These are phyloP conservation scores for Cydia strobilella DNA, from an alignment of 1,140 invertebrate genomes.

Conservation along the genomic window DNA sequence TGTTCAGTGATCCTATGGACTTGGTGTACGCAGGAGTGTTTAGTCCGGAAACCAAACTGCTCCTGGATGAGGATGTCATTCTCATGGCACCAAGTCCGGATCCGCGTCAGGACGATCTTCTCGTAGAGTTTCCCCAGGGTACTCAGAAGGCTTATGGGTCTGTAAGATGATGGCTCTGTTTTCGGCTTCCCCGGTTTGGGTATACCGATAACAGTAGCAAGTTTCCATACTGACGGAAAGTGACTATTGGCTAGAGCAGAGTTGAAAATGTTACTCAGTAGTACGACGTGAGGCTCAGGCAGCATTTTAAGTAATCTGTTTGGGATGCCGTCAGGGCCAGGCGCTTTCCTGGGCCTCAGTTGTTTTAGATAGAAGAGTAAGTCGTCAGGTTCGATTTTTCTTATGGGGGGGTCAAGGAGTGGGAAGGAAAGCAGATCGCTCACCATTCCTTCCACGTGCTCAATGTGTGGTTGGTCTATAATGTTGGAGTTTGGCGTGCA, in stretches of 20 bases:
- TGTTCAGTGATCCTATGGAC: slow-evolving; percentile 31
- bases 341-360: not conserved
- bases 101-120: slow-evolving; percentile 45
- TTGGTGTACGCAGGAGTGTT: slow-evolving; percentile 58
- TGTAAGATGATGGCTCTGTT: slow-evolving; percentile 38
- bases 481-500: not conserved
- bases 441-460: no score
- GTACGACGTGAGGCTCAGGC: slow-evolving; percentile 81
- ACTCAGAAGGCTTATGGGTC: slow-evolving; percentile 58
- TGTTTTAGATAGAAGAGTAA: no score
- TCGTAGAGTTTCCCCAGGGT: slow-evolving; percentile 57
- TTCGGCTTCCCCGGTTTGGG: slow-evolving; percentile 60
- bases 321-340: not conserved
- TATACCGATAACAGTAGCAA: slow-evolving; percentile 53
- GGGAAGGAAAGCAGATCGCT: no score
- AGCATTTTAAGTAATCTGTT: slow-evolving; percentile 69
- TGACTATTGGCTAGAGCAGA: slow-evolving; percentile 70
- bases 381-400: no score
- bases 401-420: no score
- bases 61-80: slow-evolving; percentile 42
- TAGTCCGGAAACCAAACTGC: slow-evolving; percentile 65
- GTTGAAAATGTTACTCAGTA: slow-evolving; percentile 81
- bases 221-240: slow-evolving; percentile 56
- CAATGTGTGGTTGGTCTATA: no score
- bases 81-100: slow-evolving; percentile 38